Percentiles rank a stretch among this genome's conserved stretches.
Evolutionary conservation across 37 sponge, comb jelly and placozoan species (phyloP).

Genomic region (Axinella damicornis): DNA sequence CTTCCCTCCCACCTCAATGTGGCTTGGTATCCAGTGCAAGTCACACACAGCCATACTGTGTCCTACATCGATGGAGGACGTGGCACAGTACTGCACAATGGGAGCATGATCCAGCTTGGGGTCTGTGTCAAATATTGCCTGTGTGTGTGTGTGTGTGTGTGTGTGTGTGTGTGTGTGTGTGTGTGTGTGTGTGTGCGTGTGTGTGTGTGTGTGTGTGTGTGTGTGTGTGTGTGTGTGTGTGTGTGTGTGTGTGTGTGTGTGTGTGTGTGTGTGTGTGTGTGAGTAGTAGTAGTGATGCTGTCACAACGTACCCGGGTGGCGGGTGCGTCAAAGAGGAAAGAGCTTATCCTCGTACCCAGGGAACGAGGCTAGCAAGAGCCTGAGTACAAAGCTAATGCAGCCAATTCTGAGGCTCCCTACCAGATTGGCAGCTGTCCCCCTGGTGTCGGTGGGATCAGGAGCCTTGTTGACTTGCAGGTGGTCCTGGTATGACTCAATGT

Average conservation of each 20-base stretch:
- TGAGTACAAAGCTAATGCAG: background rate
- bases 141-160: slow-evolving; percentile 34
- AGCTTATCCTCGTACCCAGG: too few relatives aligned
- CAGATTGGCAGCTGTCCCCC: slow-evolving; percentile 37
- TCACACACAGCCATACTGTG: slow-evolving; percentile 85
- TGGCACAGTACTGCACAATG: slow-evolving; percentile 83
- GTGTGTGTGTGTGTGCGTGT: slow-evolving; percentile 50
- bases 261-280: slow-evolving; percentile 26
- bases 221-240: too few relatives aligned
- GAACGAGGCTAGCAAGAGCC: too few relatives aligned
- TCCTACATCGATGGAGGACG: slow-evolving; percentile 85
- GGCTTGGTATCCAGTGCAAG: slow-evolving; percentile 93
- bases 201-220: slow-evolving; percentile 41
- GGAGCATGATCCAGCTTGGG: slow-evolving; percentile 87
- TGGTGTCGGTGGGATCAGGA: slow-evolving; percentile 35
- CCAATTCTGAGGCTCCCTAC: slow-evolving; percentile 35
- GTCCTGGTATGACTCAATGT: slow-evolving; percentile 83
- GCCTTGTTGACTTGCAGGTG: slow-evolving; percentile 74
- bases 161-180: slow-evolving; percentile 56
- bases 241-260: too few relatives aligned
- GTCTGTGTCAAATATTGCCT: slow-evolving; percentile 87
- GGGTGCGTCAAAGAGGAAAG: too few relatives aligned
- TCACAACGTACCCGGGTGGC: background rate
- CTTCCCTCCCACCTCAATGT: slow-evolving; percentile 76
- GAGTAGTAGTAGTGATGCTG: too few relatives aligned